phyloP scores from a whole-genome alignment of 2,888 invertebrate species.

The Cantharis rufa region DNA sequence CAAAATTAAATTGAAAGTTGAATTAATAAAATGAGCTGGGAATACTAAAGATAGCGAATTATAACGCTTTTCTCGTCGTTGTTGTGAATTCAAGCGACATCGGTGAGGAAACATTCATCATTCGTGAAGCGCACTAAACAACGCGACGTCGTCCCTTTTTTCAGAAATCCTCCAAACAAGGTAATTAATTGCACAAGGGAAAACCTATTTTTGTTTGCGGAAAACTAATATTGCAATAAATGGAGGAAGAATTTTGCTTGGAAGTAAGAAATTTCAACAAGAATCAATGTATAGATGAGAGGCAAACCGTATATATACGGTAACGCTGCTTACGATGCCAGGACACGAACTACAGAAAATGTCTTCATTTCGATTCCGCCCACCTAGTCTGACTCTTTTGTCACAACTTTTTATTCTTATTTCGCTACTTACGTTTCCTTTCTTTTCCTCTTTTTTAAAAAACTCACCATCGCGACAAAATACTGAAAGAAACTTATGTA shows the following conservation, averaged over 20 bases:
- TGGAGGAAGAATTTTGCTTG: constrained; percentile 2
- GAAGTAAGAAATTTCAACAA: constrained; percentile 5
- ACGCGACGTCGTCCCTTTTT: constrained; percentile 7
- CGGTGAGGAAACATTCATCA: constrained; percentile 20
- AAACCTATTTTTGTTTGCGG: constrained; percentile 2
- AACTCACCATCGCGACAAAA: constrained; percentile 14
- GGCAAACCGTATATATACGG: constrained; percentile 2
- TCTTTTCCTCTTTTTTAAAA: constrained; percentile 12
- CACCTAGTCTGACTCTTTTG: constrained; percentile 44
- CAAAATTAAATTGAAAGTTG: constrained; percentile 31
- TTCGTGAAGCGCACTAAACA: constrained; percentile 17
- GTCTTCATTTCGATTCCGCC: constrained; percentile 49
- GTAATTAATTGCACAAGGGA: constrained; percentile 15
- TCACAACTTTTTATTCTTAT: constrained; percentile 48
- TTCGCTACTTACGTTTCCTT: constrained; percentile 30
- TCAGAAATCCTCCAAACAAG: constrained; percentile 5
- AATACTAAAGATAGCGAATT: constrained; percentile 27
- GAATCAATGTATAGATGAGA: constrained; percentile 27
- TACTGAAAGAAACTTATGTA: constrained; percentile 24
- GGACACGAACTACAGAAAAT: constrained; percentile 45
- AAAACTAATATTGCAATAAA: constrained; percentile 18
- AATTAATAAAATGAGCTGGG: constrained; percentile 30
- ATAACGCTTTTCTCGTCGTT: constrained; percentile 21
- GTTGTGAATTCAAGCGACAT: constrained; percentile 20
- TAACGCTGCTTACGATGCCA: constrained; percentile 44